A percentile compares a stretch with the other conserved stretches of the same genome.
Conservation (phyloP, 2,113 vertebrate genomes). For the Geothlypis trichas region DNA sequence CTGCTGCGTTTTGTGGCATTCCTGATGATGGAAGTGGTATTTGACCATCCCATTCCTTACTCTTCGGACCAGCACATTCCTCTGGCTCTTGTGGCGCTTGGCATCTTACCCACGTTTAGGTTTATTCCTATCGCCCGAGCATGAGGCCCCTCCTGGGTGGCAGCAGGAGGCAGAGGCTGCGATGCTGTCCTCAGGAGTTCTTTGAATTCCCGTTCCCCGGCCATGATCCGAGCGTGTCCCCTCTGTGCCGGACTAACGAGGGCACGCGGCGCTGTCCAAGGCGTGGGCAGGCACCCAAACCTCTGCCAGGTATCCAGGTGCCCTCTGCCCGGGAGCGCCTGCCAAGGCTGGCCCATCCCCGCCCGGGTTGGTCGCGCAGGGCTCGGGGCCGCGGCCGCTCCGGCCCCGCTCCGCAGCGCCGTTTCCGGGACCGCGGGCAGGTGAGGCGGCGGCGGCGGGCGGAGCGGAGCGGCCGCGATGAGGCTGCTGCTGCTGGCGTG, state of each 20-base stretch:
- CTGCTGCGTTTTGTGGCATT: fast-evolving
- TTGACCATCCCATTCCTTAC: fast-evolving
- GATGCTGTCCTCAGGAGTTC: background rate
- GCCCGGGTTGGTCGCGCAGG: background rate
- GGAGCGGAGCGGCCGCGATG: constrained; percentile 67
- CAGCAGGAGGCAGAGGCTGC: fast-evolving
- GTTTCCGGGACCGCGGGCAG: background rate
- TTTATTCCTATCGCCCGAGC: fast-evolving
- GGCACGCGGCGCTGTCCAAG: fast-evolving
- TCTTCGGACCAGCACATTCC: background rate
- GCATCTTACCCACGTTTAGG: fast-evolving
- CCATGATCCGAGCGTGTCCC: fast-evolving
- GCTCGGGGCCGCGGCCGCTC: background rate
- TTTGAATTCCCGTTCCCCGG: fast-evolving
- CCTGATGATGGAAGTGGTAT: background rate
- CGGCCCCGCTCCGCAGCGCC: background rate
- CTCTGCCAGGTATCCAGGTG: background rate
- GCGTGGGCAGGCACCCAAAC: background rate
- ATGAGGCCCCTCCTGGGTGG: background rate
- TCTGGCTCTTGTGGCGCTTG: background rate
- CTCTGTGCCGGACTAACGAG: fast-evolving
- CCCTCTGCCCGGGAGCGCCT: background rate
- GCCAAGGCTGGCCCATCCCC: fast-evolving
- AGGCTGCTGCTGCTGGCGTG: constrained; percentile 85
- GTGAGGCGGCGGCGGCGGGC: background rate